phyloP scores from a whole-genome alignment of 2,113 vertebrate species.

The Daboia siamensis region DNA sequence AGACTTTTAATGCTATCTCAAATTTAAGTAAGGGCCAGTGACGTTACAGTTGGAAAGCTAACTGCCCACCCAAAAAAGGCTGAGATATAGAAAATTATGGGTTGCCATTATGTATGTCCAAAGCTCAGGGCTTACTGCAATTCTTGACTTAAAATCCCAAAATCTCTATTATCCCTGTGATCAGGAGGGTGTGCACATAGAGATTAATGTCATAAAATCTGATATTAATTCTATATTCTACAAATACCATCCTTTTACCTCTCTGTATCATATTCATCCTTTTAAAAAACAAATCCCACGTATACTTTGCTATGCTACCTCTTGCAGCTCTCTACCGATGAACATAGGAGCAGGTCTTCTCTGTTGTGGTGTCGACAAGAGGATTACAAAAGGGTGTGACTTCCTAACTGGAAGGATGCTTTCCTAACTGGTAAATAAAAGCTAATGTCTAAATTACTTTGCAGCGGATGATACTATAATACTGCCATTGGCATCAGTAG shows the following conservation, averaged over 20 bases:
- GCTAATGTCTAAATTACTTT: background rate
- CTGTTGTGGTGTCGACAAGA: background rate
- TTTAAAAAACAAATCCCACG: background rate
- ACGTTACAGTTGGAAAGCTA: background rate
- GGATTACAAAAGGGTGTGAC: background rate
- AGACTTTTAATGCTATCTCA: too few relatives aligned
- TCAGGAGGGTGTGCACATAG: background rate
- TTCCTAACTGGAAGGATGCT: too few relatives aligned
- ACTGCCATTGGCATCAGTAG: background rate
- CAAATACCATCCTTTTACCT: background rate
- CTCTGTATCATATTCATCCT: background rate
- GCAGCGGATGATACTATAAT: background rate
- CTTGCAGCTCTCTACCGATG: background rate
- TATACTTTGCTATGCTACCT: background rate
- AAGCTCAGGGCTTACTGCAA: background rate
- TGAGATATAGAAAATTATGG: background rate
- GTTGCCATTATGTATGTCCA: background rate
- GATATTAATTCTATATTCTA: background rate
- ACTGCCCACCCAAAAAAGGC: background rate
- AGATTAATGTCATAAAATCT: background rate
- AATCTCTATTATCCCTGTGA: background rate
- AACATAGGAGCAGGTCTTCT: background rate
- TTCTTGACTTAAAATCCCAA: background rate
- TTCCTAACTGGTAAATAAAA: background rate
- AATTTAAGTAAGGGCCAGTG: too few relatives aligned